Evolutionary conservation across 2,888 invertebrate genomes (phyloP).

Genomic region (Bruchidius siliquastri): DNA sequence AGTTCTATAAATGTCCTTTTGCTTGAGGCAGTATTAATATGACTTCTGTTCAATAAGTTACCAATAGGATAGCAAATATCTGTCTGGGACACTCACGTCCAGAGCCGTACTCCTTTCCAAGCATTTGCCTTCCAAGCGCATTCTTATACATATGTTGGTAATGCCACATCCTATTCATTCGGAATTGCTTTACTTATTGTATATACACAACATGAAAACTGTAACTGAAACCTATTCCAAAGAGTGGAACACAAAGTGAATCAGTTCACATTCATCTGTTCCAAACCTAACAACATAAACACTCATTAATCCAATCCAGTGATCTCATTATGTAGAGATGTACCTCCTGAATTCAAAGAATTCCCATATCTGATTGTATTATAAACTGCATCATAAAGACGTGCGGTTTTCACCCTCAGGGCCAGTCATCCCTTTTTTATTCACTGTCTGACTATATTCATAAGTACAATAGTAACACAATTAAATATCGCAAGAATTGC

Average conservation of each 20-base stretch:
- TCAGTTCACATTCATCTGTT: background rate
- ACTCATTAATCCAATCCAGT: background rate
- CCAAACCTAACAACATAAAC: background rate
- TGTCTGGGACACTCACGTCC: no score
- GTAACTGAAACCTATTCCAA: background rate
- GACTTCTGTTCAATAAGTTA: no score
- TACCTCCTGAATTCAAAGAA: background rate
- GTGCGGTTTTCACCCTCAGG: conserved; percentile 20
- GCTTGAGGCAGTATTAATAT: no score
- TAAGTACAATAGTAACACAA: conserved; percentile 38
- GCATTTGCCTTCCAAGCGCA: no score
- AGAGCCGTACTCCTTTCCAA: no score
- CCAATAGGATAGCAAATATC: no score
- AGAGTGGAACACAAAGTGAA: background rate
- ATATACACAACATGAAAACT: no score
- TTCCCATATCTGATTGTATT: background rate
- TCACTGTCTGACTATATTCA: conserved; percentile 32
- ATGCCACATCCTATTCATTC: no score
- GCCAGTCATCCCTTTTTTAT: conserved; percentile 17
- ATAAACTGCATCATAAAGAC: conserved; percentile 16
- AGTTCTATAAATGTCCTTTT: no score
- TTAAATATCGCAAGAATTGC: conserved; percentile 35
- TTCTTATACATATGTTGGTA: no score
- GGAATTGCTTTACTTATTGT: no score
- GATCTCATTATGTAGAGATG: background rate